Evolutionary conservation across 2,797 vertebrate species (phyloP).

Genomic region (Lemur catta): DNA sequence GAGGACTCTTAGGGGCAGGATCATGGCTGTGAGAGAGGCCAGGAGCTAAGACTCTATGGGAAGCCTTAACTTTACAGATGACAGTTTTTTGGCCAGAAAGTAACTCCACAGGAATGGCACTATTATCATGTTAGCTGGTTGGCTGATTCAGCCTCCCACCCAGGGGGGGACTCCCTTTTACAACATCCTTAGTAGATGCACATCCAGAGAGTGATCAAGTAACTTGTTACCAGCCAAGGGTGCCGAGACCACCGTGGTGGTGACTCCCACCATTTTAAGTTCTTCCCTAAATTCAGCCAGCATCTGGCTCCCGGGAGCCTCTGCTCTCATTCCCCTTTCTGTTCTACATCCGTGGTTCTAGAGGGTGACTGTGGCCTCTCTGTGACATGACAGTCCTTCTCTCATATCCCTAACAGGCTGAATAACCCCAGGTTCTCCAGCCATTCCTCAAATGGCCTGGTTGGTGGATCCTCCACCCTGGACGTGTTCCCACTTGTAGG

Average conservation of each 20-base stretch:
- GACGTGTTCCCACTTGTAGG: neutral
- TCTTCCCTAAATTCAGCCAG: neutral
- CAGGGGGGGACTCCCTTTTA: neutral
- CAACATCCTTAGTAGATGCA: neutral
- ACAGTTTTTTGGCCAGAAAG: neutral
- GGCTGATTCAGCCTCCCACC: neutral
- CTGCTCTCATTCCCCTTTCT: neutral
- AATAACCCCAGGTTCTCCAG: neutral
- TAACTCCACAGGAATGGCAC: neutral
- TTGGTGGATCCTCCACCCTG: neutral
- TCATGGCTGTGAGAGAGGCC: neutral
- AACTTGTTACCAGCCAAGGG: neutral
- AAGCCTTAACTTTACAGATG: neutral
- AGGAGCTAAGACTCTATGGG: neutral
- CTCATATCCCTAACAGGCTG: neutral
- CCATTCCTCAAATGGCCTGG: neutral
- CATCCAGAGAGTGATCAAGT: neutral
- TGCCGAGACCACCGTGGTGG: neutral
- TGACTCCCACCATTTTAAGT: neutral
- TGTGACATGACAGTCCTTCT: neutral
- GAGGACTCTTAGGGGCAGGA: neutral
- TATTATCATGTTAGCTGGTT: neutral
- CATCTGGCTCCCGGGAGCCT: neutral
- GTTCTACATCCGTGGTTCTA: neutral
- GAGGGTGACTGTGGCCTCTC: neutral